Evolutionary conservation across 2,888 invertebrate genomes (phyloP), one percentile per base, ranked within the genome.

Genomic region (Punctoribates punctum): DNA sequence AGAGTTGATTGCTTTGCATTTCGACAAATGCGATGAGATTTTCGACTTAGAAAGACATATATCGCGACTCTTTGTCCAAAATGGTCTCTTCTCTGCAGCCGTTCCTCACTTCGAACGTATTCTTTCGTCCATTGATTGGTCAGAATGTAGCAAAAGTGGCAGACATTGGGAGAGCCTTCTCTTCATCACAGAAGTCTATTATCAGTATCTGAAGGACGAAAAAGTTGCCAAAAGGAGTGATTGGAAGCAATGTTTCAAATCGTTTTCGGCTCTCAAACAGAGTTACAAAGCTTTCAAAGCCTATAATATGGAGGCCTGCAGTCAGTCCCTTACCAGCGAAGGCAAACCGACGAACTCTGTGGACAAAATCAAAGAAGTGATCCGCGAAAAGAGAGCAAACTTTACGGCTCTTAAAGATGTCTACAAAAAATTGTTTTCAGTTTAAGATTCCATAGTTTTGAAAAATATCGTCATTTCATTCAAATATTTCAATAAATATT

Each of bases 181-280:
- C n/a, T 29, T 65, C 9, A 34, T 65, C 27, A 65, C 65, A 65
- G 34, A 15, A n/a, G 65, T n/a, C 13, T 65, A 65, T 34, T 65
- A 65, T n/a, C 2, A 17, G 1, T 13, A 65, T 17, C 34, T 34
- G 34, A 65, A 65, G 15, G 34, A 65, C 65, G 9, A 11, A 34
- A 65, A 17, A 1, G 34, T 25, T 1, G 1, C 13, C 29, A 27
- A 65, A n/a, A 65, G 34, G 65, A 29, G 29, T 3, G 65, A 34
- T 17, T 65, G 65, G 65, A 65, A 65, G n/a, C 65, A 65, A 17
- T 29, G 65, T n/a, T 65, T 65, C 17, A 4, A 65, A n/a, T 65
- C 65, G n/a, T 65, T 65, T 65, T 65, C 65, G 3, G 65, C 65
- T 15, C 65, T 65, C 29, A 65, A 65, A 34, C 6, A 65, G 65